Percentiles rank a stretch among this genome's conserved stretches.
These are phyloP conservation scores for Hippocampus barbouri DNA, from an alignment of 2,113 vertebrate species.

Conservation along the genomic window DNA sequence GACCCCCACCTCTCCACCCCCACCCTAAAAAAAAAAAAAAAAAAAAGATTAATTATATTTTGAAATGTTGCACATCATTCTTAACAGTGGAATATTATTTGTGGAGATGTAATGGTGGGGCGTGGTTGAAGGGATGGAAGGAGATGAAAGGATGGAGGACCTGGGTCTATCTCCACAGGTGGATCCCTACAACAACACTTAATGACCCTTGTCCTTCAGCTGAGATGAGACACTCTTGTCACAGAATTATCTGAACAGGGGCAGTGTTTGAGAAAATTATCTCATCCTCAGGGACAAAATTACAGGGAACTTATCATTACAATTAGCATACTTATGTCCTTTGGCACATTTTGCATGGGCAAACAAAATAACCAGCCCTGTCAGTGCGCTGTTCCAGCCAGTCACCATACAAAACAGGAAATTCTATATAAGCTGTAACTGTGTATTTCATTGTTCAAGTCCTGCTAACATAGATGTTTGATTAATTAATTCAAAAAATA, in stretches of 20 bases:
- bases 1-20: no score
- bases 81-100: slow-evolving; percentile 10
- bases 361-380: slow-evolving; percentile 18
- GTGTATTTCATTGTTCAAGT: slow-evolving; percentile 1
- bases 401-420: neutral
- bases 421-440: slow-evolving; percentile 16
- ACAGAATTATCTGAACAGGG: slow-evolving; percentile 68
- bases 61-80: slow-evolving; percentile 12
- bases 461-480: neutral
- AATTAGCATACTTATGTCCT: slow-evolving; percentile 60
- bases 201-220: slow-evolving; percentile 71
- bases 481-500: neutral
- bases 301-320: slow-evolving; percentile 51
- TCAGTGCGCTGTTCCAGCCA: slow-evolving; percentile 12
- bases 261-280: slow-evolving; percentile 63
- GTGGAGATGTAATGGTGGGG: slow-evolving; percentile 16
- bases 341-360: slow-evolving; percentile 35
- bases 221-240: slow-evolving; percentile 71
- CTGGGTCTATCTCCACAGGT: slow-evolving; percentile 47
- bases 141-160: slow-evolving; percentile 13
- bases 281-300: slow-evolving; percentile 61
- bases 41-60: slow-evolving; percentile 30
- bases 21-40: slow-evolving; percentile 5
- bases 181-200: slow-evolving; percentile 63
- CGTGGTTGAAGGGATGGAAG: neutral